These are phyloP conservation scores for Geothlypis trichas DNA, from an alignment of 2,113 vertebrate species.

Conservation along the genomic window DNA sequence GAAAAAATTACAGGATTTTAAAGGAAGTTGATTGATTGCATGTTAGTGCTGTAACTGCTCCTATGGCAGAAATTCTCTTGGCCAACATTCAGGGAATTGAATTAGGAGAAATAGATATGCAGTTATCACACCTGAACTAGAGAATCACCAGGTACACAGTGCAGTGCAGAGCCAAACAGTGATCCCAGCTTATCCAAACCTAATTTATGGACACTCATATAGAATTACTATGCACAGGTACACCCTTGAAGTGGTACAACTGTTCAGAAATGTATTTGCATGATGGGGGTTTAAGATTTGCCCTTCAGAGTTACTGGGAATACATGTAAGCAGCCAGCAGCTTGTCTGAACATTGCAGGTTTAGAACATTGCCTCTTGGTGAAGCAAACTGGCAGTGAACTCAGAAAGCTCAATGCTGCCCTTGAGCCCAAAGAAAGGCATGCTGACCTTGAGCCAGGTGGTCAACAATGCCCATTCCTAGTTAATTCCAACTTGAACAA, in stretches of 20 bases:
- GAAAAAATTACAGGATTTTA: neutral
- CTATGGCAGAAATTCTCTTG: neutral
- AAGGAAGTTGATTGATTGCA: neutral
- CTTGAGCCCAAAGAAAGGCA: neutral
- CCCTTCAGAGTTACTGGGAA: neutral
- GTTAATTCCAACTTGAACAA: neutral
- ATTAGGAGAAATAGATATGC: neutral
- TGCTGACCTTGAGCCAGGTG: neutral
- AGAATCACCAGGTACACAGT: neutral
- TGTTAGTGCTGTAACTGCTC: neutral
- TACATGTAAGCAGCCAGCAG: neutral
- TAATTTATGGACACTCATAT: neutral
- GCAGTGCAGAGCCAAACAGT: neutral
- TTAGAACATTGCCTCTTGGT: neutral
- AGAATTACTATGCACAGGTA: neutral
- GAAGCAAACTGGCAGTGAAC: neutral
- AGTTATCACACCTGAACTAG: neutral
- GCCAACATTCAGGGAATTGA: neutral
- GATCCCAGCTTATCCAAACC: neutral
- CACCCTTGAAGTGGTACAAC: neutral
- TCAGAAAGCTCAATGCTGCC: neutral
- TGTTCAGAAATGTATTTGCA: neutral
- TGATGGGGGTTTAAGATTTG: neutral
- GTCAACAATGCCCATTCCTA: neutral
- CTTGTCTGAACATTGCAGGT: neutral